These are phyloP conservation scores for Numida meleagris DNA, from an alignment of 2,113 vertebrate species.

Conservation along the genomic window DNA sequence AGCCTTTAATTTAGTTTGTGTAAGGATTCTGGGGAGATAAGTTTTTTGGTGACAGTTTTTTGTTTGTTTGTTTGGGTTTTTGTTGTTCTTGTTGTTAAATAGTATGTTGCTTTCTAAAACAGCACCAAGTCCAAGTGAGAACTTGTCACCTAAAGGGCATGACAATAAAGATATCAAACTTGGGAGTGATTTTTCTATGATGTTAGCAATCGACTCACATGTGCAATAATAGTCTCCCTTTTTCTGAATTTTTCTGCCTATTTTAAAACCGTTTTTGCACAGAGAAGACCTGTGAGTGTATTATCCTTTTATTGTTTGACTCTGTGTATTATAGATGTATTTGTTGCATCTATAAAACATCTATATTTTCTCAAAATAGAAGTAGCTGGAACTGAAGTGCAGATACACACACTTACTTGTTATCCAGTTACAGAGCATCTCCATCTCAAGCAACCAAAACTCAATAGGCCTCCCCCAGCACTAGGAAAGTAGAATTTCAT, in stretches of 20 bases:
- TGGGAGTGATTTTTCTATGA: background rate
- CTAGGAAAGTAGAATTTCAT: background rate
- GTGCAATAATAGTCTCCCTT: background rate
- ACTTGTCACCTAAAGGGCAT: background rate
- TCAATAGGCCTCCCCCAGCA: background rate
- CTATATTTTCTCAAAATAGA: background rate
- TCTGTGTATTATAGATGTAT: background rate
- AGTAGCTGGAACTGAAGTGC: background rate
- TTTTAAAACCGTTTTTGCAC: constrained; percentile 17
- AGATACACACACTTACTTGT: background rate
- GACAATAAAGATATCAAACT: background rate
- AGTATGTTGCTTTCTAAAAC: background rate
- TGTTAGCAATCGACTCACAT: constrained; percentile 22
- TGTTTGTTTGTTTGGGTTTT: background rate
- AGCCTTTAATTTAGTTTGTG: background rate
- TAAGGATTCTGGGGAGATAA: background rate
- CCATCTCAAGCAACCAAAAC: background rate
- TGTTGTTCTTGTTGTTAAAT: background rate
- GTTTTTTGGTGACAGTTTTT: background rate
- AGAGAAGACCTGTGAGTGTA: background rate
- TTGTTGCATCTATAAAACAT: background rate
- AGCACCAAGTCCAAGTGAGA: background rate
- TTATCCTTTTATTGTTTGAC: background rate
- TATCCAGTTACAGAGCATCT: background rate
- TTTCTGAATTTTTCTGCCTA: background rate